Percentiles rank a stretch among this genome's conserved stretches.
Evolutionary conservation across 2,113 vertebrate genomes (phyloP).

Genomic region (Hepsetus odoe): DNA sequence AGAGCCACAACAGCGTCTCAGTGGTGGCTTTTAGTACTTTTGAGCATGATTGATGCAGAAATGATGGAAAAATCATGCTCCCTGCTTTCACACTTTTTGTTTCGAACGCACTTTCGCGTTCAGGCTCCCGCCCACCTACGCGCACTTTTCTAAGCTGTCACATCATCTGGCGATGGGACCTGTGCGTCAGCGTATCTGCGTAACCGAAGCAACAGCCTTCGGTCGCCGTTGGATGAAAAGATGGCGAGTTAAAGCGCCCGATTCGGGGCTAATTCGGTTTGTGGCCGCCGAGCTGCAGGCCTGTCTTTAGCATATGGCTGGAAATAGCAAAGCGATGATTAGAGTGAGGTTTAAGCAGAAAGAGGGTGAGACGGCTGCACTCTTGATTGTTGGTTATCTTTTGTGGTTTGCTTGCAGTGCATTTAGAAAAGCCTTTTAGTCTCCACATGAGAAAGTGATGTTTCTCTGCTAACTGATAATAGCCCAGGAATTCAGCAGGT

Average conservation of each 20-base stretch:
- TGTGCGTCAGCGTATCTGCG: background rate
- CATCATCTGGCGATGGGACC: constrained; percentile 15
- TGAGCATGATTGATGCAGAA: background rate
- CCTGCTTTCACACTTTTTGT: background rate
- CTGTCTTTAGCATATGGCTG: constrained; percentile 18
- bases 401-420: background rate
- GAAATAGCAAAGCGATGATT: constrained; percentile 49
- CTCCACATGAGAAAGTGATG: background rate
- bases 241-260: too few species aligned
- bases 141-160: constrained; percentile 4
- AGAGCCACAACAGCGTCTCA: constrained; percentile 6
- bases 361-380: background rate
- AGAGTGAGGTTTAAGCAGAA: background rate
- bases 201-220: constrained; percentile 32
- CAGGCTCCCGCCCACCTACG: background rate
- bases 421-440: background rate
- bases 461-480: background rate
- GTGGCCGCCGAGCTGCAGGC: background rate
- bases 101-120: background rate
- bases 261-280: constrained; percentile 25
- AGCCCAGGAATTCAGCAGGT: background rate
- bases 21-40: constrained; percentile 15
- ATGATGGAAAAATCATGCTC: constrained; percentile 33
- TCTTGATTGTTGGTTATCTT: constrained; percentile 36
- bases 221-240: background rate